Base-by-base conservation (phyloP, 2,113 vertebrate species). In the Ctenodactylus gundi region DNA sequence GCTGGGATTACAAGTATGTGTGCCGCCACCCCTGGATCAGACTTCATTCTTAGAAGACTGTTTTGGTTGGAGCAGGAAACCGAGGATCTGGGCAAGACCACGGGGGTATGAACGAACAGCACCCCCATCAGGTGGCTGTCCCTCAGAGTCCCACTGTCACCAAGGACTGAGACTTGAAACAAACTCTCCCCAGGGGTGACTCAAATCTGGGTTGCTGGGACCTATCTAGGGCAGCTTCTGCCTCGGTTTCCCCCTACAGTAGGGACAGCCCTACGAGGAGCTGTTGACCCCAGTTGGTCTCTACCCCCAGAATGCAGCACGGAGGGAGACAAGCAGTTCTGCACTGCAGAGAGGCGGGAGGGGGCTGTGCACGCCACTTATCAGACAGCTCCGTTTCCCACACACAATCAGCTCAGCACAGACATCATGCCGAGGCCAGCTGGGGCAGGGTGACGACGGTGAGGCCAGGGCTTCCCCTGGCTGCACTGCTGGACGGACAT, bases 211-310 rank as follows among this genome's bases (percentile, higher is more conserved):
- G 60, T 62, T 18, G 34, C n/a, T 62, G 25, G 1, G 84, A 36
- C 81, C 39, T 14, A 36, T 85, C 55, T 44, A n/a, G 36, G 51
- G 78, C 23, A 44, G 3, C 65, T 68, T 76, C 53, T 53, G 65
- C 39, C 58, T 76, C 13, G 4, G 57, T 44, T 36, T 92, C 68
- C 53, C 70, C 57, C 4, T 23, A 4, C 55, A 53, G 34, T 31
- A 8, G 82, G 34, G 39, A 36, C 31, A 14, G 12, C 29, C 68
- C 7, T 27, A 3, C 2, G 13, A 46, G 41, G 31, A 89, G 68
- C 68, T 67, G 75, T 57, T 21, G 36, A 58, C 29, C n/a, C 15
- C 0, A 0, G 29, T 3, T 3, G 1, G 34, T 4, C 18, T 31
- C 55, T 58, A 17, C 6, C 4, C 36, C n/a, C 49, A 46, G 72